Conservation (phyloP, 2,797 vertebrate genomes). For the Semotilus atromaculatus region DNA sequence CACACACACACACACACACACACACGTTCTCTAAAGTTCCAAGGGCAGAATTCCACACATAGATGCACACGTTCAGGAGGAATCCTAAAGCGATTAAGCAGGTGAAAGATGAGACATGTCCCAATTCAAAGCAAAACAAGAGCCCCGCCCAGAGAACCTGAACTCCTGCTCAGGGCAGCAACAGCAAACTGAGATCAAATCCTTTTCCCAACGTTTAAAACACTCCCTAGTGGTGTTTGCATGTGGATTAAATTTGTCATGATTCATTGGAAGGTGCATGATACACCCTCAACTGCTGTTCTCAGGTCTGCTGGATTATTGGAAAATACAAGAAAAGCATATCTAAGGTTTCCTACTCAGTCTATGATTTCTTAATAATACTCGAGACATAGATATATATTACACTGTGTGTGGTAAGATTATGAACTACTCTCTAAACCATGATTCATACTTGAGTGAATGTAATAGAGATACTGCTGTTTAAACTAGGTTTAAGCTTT, state of each 20-base stretch:
- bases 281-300: slow-evolving; percentile 18
- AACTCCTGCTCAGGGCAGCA: not conserved
- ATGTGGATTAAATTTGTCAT: slow-evolving; percentile 22
- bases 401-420: slow-evolving; percentile 16
- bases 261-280: slow-evolving; percentile 6
- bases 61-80: not conserved
- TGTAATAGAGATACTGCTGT: not conserved
- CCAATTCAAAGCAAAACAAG: slow-evolving; percentile 40
- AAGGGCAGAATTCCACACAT: slow-evolving; percentile 19
- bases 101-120: slow-evolving; percentile 46
- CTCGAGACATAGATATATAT: not conserved
- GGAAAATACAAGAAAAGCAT: not conserved
- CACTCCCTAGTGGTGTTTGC: slow-evolving; percentile 39
- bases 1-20: not conserved
- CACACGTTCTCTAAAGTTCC: not conserved
- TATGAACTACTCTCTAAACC: not conserved
- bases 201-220: slow-evolving; percentile 14
- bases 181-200: slow-evolving; percentile 8
- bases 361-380: not conserved
- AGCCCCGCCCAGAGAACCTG: slow-evolving; percentile 37
- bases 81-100: slow-evolving; percentile 35
- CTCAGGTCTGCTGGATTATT: slow-evolving; percentile 16
- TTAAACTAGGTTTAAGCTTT: not conserved
- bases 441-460: slow-evolving; percentile 7
- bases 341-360: not conserved